Base-by-base conservation (phyloP, 2,113 vertebrate genomes). In the Rynchops niger region DNA sequence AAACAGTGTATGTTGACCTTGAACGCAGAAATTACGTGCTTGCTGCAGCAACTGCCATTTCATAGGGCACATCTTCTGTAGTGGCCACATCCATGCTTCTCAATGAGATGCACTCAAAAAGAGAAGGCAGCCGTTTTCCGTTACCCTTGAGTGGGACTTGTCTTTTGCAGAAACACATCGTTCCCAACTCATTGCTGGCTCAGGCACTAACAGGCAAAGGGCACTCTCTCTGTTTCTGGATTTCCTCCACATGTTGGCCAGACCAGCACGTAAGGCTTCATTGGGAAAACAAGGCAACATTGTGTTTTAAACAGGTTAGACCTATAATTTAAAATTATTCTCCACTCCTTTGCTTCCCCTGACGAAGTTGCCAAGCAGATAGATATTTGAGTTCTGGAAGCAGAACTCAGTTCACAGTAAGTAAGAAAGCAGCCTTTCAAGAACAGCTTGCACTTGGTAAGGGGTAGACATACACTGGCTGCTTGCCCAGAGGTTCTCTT, bases 381-480 rank as follows among this genome's bases (percentile, higher is more conserved):
- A 78, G 58, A 62, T 67, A 94, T 88, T 36, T 53, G 36, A 92
- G 83, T 38, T 95, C 49, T 62, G 42, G 61, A 40, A 93, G 65
- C 40, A 83, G 80, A 88, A 77, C 9, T 47, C 30, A 6, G 20
- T 67, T 95, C 52, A 52, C 62, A 63, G 15, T 82, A 96, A 96
- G 89, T 73, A 82, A 95, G 52, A 94, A 82, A 91, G 81, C 25
- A 56, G 78, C 42, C 43, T 96, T 87, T 79, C 45, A 86, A 58
- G 90, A 96, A 91, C 91, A 96, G 73, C 70, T 92, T 95, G 79
- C 73, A 55, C 45, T 86, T 86, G 47, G 47, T 82, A 50, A 96
- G 93, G 90, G 90, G 45, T 52, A 79, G 90, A 83, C 56, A 42
- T 12, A 58, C 30, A 29, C 67, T 91, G 63, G 92, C 67, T 82